phyloP scores from a whole-genome alignment of 2,888 invertebrate genomes.

The Cheilosia vernalis region DNA sequence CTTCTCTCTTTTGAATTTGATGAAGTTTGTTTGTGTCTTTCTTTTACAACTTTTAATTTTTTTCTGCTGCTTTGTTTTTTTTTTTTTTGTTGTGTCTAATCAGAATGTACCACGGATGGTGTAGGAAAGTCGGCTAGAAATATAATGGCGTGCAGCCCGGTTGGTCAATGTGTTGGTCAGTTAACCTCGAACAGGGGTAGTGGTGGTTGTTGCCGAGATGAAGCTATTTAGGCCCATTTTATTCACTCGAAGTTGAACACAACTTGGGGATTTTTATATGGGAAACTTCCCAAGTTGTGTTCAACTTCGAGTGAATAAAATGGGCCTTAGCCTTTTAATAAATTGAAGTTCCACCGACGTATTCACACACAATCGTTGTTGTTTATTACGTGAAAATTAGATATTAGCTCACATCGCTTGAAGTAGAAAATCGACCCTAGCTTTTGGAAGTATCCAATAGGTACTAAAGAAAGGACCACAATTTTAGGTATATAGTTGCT shows the following conservation, averaged over 20 bases:
- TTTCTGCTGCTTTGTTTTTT: slow-evolving; percentile 29
- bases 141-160: slow-evolving; percentile 44
- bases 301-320: no score
- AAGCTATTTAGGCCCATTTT: no score
- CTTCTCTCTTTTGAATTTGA: slow-evolving; percentile 13
- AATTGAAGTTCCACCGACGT: slow-evolving; percentile 57
- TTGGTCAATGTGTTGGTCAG: slow-evolving; percentile 44
- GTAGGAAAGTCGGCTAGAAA: slow-evolving; percentile 20
- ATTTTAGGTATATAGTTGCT: no score
- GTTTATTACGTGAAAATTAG: slow-evolving; percentile 28
- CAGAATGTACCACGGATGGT: slow-evolving; percentile 38
- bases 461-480: no score
- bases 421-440: no score
- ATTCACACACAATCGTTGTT: background rate
- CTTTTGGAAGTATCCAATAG: no score
- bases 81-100: slow-evolving; percentile 5
- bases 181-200: slow-evolving; percentile 33
- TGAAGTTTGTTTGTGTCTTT: slow-evolving; percentile 10
- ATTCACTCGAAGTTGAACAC: no score
- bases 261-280: no score
- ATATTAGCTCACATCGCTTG: no score
- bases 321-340: slow-evolving; percentile 71
- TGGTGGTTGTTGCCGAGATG: slow-evolving; percentile 43
- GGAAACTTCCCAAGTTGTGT: no score
- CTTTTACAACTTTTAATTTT: slow-evolving; percentile 1